Base-by-base conservation (phyloP, 2,113 vertebrate genomes). In the Dasypus novemcinctus region DNA sequence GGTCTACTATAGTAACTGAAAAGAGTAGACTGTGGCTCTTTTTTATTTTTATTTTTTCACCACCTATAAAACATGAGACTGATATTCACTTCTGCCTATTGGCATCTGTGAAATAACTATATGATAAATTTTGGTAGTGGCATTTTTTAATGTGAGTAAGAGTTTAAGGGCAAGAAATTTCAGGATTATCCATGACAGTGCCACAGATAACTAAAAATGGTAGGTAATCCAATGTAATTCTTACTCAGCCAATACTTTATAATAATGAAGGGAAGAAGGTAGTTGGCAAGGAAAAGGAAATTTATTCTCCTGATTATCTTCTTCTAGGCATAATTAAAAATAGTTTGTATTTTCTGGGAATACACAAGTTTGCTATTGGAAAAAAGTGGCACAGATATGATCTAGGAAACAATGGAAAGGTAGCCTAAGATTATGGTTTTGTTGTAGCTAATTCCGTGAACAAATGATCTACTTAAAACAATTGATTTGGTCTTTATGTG, bases 51-150 rank as follows among this genome's bases (percentile, higher is more conserved):
- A 72, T 57, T 78, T 66, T 90, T 36, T 25, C 3, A 83, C 25
- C 31, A 85, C 41, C 27, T 69, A 27, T 71, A 90, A 82, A 90
- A 92, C 1, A 0, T 69, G 61, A 94, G 36, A 41, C n/a, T 89
- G 59, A 86, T 74, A 90, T 83, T 72, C 59, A 94, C 18, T 6
- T 25, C 59, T 66, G 31, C 23, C 52, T 80, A 64, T 57, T 17
- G 90, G 59, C 91, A 78, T 90, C 75, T 84, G 20, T 61, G 87
- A 84, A 91, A 93, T 74, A 84, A 74, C 27, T 41, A 84, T 5
- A 79, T 7, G 46, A 74, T 31, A 78, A 61, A 93, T 78, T 72
- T 78, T 96, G 93, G 86, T 36, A 38, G 59, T 74, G 64, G 46
- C 5, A 36, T 75, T 69, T 79, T 18, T 78, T 31, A 91, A 83